Conservation (phyloP, 1,140 invertebrate genomes). For the Thalassaphorura encarpata region DNA sequence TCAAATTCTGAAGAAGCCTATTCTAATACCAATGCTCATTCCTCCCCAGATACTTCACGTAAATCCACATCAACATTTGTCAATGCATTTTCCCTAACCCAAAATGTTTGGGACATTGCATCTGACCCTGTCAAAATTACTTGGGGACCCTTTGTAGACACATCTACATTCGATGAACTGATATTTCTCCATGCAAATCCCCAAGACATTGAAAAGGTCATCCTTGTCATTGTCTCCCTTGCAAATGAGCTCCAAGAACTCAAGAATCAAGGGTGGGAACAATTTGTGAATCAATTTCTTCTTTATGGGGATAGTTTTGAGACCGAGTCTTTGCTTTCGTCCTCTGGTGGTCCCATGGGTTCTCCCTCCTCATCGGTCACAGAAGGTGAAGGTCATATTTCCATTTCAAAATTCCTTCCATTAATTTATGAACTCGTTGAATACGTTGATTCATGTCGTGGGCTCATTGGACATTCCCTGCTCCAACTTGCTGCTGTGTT, state of each 20-base stretch:
- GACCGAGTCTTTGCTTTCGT: not conserved
- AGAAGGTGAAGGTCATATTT: slow-evolving; percentile 29
- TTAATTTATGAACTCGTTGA: slow-evolving; percentile 19
- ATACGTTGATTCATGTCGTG: not conserved
- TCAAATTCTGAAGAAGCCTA: not conserved
- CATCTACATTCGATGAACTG: slow-evolving; percentile 22
- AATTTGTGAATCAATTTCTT: slow-evolving; percentile 16
- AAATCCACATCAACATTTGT: slow-evolving; percentile 5
- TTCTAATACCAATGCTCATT: too few species aligned
- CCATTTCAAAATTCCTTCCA: slow-evolving; percentile 21
- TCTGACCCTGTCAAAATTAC: slow-evolving; percentile 18
- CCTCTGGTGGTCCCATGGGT: not conserved
- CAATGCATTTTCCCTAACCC: slow-evolving; percentile 10
- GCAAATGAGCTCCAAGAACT: slow-evolving; percentile 21
- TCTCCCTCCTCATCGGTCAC: slow-evolving; percentile 5
- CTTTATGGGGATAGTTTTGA: slow-evolving; percentile 29
- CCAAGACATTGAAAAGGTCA: slow-evolving; percentile 29
- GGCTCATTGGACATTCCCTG: slow-evolving; percentile 13
- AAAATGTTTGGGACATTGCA: slow-evolving; percentile 16
- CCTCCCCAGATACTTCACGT: not conserved
- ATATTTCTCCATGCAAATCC: slow-evolving; percentile 12
- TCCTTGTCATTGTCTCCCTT: slow-evolving; percentile 23
- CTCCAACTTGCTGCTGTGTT: slow-evolving; percentile 24
- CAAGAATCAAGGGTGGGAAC: slow-evolving; percentile 3
- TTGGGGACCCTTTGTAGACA: slow-evolving; percentile 15